Percentiles rank a stretch among this genome's conserved stretches.
phyloP scores from a whole-genome alignment of 2,797 vertebrate genomes.

The Mormyrops attenuatus region DNA sequence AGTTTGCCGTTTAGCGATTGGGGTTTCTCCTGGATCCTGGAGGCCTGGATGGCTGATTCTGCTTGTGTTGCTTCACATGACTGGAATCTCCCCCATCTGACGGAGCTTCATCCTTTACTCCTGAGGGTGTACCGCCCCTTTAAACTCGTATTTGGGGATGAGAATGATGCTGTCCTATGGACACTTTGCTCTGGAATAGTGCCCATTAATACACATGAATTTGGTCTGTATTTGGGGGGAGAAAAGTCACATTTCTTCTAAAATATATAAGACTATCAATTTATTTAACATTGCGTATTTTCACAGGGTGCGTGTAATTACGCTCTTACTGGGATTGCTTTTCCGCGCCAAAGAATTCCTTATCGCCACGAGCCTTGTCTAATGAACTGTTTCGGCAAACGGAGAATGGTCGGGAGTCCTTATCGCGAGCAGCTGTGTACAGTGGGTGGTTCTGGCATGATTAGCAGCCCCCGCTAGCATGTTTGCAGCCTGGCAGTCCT shows the following conservation, averaged over 20 bases:
- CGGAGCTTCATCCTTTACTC: neutral
- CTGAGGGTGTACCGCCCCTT: neutral
- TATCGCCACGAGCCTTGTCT: neutral
- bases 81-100: neutral
- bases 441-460: neutral
- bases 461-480: neutral
- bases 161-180: neutral
- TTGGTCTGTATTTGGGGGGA: neutral
- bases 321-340: neutral
- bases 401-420: neutral
- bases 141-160: neutral
- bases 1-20: neutral
- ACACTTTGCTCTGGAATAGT: neutral
- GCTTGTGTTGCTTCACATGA: neutral
- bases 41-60: neutral
- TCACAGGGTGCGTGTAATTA: neutral
- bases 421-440: neutral
- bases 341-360: neutral
- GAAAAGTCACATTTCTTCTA: neutral
- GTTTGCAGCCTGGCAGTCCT: neutral
- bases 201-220: neutral
- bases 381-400: neutral
- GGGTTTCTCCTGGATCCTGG: neutral
- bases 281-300: neutral
- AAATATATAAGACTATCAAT: neutral